Conservation (phyloP, 2,888 invertebrate species). For the Meandrusa payeni region DNA sequence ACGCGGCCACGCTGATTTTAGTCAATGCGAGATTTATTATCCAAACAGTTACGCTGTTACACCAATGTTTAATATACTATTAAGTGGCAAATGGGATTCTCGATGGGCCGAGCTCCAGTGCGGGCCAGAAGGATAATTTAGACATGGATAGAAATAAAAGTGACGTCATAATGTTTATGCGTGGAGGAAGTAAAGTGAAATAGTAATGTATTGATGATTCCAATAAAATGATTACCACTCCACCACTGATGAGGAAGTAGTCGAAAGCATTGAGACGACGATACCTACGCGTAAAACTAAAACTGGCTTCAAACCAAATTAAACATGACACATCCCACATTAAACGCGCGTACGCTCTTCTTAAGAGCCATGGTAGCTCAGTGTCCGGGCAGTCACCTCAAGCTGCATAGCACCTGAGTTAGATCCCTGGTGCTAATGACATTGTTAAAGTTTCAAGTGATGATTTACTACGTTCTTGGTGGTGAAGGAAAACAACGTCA, state of each 20-base stretch:
- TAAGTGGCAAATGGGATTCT: slow-evolving; percentile 31
- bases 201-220: slow-evolving; percentile 1
- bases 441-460: too few relatives aligned
- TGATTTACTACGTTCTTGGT: too few relatives aligned
- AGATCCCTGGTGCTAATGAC: too few relatives aligned
- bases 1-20: slow-evolving; percentile 33
- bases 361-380: too few relatives aligned
- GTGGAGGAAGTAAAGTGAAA: neutral
- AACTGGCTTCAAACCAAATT: too few relatives aligned
- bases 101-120: slow-evolving; percentile 18
- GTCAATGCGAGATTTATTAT: slow-evolving; percentile 37
- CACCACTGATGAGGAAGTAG: neutral
- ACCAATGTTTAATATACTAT: slow-evolving; percentile 30
- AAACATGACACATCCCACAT: too few relatives aligned
- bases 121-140: slow-evolving; percentile 11
- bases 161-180: slow-evolving; percentile 9
- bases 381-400: too few relatives aligned
- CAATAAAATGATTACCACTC: neutral
- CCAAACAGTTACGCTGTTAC: slow-evolving; percentile 35
- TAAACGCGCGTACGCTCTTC: too few relatives aligned
- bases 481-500: too few relatives aligned
- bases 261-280: too few relatives aligned
- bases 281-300: too few relatives aligned
- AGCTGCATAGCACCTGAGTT: too few relatives aligned
- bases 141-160: slow-evolving; percentile 12